Evolutionary conservation across 2,888 invertebrate genomes (phyloP), one percentile per base, ranked within the genome.

Genomic region (Masnerella sp.): DNA sequence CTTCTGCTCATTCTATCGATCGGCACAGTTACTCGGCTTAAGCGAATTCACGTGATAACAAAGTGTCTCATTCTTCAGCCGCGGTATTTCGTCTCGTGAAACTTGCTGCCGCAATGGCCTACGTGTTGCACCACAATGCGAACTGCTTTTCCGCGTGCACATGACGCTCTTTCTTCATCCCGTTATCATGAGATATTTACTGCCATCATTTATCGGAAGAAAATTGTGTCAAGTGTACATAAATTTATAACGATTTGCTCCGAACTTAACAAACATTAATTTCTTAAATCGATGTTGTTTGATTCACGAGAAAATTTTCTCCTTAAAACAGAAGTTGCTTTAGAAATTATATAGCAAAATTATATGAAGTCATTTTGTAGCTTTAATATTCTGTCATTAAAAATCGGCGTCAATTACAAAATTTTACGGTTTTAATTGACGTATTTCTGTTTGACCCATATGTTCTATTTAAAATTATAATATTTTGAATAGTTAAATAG

Each of bases 1-100:
- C 32, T 61, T 47, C 47, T 38, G 54, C 69, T 38, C 61, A 40
- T 40, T 69, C 34, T 69, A 69, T 69, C 54, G 69, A 69, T 69
- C 54, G 69, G 32, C 54, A 67, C 54, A 54, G 47, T 65, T 65
- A 54, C 65, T 54, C 54, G 22, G 38, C 38, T 65, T 65, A 65
- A 65, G 47, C 65, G 65, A 54, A 65, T 65, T 58, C 67, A 43
- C 42, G 51, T 25, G 51, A 56, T 67, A 67, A 49, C 61, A 61
- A 67, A 67, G 42, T 67, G 20, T 49, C 25, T 58, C 67, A 42
- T 67, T 67, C 61, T 62, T 62, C 40, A 32, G 14, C 22, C 12
- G 20, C 22, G 12, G 40, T 49, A 61, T 61, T 59, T 59, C 47
- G 47, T 28, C 47, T 59, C 47, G 36, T 47, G 47, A 47, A 58